Evolutionary conservation across 2,113 vertebrate genomes (phyloP).

Genomic region (Bubalus kerabau): DNA sequence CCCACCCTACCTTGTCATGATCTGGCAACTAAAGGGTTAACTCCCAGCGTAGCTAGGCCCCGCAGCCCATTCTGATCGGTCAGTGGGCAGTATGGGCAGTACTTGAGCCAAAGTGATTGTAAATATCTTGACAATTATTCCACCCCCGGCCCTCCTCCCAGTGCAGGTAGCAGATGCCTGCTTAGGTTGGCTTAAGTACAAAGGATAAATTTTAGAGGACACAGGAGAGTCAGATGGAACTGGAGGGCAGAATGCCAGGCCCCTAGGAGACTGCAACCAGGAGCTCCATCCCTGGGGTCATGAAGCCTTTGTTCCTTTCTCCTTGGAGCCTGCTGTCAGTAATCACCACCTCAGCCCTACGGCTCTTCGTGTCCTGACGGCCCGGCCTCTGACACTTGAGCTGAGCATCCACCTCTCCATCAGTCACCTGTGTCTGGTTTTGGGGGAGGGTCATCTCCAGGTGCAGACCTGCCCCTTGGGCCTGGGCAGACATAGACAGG

Average conservation of each 20-base stretch:
- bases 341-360: background rate
- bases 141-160: background rate
- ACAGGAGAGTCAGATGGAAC: background rate
- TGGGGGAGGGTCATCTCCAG: background rate
- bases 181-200: background rate
- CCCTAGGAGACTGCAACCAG: background rate
- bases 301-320: background rate
- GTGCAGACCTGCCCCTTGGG: background rate
- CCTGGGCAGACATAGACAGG: background rate
- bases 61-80: background rate
- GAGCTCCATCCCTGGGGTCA: background rate
- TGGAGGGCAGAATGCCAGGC: background rate
- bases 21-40: background rate
- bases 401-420: background rate
- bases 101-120: background rate
- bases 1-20: background rate
- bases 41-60: background rate
- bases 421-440: background rate
- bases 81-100: background rate
- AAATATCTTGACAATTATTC: background rate
- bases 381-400: background rate
- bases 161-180: background rate
- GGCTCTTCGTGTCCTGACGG: background rate
- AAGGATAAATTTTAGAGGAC: background rate
- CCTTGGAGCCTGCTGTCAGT: background rate